Evolutionary conservation across 2,888 invertebrate genomes (phyloP).

Genomic region (Anarsia innoxiella): DNA sequence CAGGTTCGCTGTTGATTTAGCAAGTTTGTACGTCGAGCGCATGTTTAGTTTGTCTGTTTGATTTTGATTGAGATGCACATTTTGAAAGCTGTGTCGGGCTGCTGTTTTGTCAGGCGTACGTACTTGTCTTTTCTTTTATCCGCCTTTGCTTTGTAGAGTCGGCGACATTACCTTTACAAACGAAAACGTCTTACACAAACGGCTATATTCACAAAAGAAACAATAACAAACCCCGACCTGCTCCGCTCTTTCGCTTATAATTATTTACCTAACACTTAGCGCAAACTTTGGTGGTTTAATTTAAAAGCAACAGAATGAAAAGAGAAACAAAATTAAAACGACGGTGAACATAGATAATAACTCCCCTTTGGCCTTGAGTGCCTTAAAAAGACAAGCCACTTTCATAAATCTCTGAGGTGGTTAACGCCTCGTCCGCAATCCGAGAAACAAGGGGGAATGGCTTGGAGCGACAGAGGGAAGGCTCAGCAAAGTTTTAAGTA

Average conservation of each 20-base stretch:
- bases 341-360: constrained; percentile 52
- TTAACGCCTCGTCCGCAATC: constrained; percentile 58
- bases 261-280: not conserved
- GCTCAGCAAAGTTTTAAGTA: constrained; percentile 53
- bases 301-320: constrained; percentile 40
- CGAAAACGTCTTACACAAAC: too few relatives aligned
- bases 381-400: constrained; percentile 55
- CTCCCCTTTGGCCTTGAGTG: constrained; percentile 45
- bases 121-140: too few relatives aligned
- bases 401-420: constrained; percentile 58
- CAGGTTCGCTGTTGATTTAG: not conserved
- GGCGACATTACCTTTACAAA: too few relatives aligned
- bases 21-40: not conserved
- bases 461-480: constrained; percentile 43
- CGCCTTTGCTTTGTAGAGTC: too few relatives aligned
- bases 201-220: too few relatives aligned
- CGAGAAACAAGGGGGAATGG: constrained; percentile 47
- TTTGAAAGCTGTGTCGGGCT: too few relatives aligned
- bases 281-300: constrained; percentile 22
- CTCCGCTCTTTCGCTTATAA: not conserved
- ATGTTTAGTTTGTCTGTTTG: not conserved
- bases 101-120: not conserved
- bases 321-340: constrained; percentile 42
- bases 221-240: too few relatives aligned
- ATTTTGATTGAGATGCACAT: not conserved